Base-by-base conservation (phyloP, 2,113 vertebrate species). In the Mohoua ochrocephala region DNA sequence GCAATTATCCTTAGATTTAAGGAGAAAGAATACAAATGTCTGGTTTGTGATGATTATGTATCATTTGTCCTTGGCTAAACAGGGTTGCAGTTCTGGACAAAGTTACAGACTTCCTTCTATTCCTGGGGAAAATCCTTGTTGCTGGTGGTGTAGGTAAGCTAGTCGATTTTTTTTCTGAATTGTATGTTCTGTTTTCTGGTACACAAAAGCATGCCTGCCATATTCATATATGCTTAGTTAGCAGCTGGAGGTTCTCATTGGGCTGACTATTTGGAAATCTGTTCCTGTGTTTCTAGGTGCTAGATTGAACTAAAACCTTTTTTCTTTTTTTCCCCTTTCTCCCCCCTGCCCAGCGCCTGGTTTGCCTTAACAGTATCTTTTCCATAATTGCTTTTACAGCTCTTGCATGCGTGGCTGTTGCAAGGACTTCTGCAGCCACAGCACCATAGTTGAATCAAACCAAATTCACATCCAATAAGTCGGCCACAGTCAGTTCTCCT, bases 81-180 rank as follows among this genome's bases (percentile, higher is more conserved):
- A 99, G 99, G 96, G 99, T 99, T 96, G 98, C 99, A 35, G 98
- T 99, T 83, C 97, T 99, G 96, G 99, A 99, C 96, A 99, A 99
- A 97, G 99, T 99, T 80, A 99, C 99, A 52, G 98, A 99, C 83
- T 99, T 99, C 87, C 97, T 99, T 95, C 97, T 99, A 19, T 98
- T 99, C 94, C 96, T 99, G 96, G 99, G 99, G 33, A 99, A 99
- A 96, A 93, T 99, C 75, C 98, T 99, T 4, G 98, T 99, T 97
- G 97, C 99, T 97, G 99, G 98, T 89, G 97, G 98, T 95, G 98
- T 99, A 53, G 99, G 99, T 99, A 97, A 99, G 99, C 87, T 54
- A 35, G 15, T 16, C 0, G 0, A 1, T 27, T 54, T 76, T 88
- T 86, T 50, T 86, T 56, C 45, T 41, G 28, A 52, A 14, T 5